Percentiles rank a stretch among this genome's conserved stretches.
Conservation (phyloP, 2,113 vertebrate species). For the Aegotheles bennettii region DNA sequence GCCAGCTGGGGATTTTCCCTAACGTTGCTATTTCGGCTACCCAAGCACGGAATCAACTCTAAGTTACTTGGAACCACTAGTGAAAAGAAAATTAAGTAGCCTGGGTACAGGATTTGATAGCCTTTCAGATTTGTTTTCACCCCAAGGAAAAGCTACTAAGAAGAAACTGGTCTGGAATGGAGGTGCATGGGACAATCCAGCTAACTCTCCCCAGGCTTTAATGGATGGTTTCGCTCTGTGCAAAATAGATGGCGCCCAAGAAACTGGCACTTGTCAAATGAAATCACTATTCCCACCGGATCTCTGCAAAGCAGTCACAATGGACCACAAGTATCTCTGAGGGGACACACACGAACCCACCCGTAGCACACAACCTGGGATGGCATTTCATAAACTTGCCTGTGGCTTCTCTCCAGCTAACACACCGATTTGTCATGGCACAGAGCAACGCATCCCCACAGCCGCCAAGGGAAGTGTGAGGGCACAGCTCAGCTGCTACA, state of each 20-base stretch:
- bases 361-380: no score
- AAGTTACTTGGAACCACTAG: not conserved
- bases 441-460: fast-evolving
- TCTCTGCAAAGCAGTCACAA: not conserved
- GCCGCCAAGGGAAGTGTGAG: not conserved
- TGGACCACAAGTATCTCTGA: fast-evolving
- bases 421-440: fast-evolving
- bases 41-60: not conserved
- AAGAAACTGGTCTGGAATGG: not conserved
- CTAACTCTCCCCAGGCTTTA: not conserved
- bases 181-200: not conserved
- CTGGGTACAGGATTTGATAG: not conserved
- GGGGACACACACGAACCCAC: not conserved
- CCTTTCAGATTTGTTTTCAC: not conserved
- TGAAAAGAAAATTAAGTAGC: not conserved
- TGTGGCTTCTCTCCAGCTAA: not conserved
- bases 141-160: not conserved
- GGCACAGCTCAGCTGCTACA: not conserved
- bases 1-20: not conserved
- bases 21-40: not conserved
- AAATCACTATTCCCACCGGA: not conserved
- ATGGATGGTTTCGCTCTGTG: not conserved
- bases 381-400: not conserved
- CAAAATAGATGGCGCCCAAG: not conserved
- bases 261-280: not conserved